Conservation (phyloP, 1,140 invertebrate species). For the Drosophila tropicalis region DNA sequence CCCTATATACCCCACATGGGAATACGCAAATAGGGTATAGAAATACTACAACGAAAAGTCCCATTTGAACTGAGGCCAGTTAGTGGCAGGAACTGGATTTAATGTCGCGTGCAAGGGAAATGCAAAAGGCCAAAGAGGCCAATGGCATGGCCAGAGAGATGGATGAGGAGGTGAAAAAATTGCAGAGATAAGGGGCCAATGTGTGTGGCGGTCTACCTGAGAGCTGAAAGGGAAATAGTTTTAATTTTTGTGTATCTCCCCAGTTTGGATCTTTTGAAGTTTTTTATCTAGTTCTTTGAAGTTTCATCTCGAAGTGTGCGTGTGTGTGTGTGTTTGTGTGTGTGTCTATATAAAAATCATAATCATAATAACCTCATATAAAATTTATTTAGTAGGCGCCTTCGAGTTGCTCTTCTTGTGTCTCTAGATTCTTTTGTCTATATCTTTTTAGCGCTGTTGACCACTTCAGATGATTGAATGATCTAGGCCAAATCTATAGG, state of each 20-base stretch:
- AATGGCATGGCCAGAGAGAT: no score
- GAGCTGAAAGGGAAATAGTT: slow-evolving; percentile 12
- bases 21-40: not conserved
- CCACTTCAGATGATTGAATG: slow-evolving; percentile 78
- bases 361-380: slow-evolving; percentile 65
- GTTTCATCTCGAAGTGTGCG: slow-evolving; percentile 17
- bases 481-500: slow-evolving; percentile 59
- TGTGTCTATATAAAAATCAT: slow-evolving; percentile 31
- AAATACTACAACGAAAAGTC: not conserved
- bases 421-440: not conserved
- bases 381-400: slow-evolving; percentile 24
- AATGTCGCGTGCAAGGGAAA: slow-evolving; percentile 73
- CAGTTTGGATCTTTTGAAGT: slow-evolving; percentile 43
- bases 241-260: slow-evolving; percentile 17
- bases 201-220: slow-evolving; percentile 29
- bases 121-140: slow-evolving; percentile 34
- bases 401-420: slow-evolving; percentile 17
- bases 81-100: slow-evolving; percentile 73
- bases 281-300: slow-evolving; percentile 42
- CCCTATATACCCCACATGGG: not conserved
- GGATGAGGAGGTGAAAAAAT: not conserved
- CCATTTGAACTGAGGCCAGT: slow-evolving; percentile 25
- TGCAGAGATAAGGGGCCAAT: slow-evolving; percentile 21
- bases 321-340: no score
- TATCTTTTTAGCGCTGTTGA: slow-evolving; percentile 38